These are phyloP conservation scores for Ibycter americanus DNA, from an alignment of 2,797 vertebrate species.

Conservation along the genomic window DNA sequence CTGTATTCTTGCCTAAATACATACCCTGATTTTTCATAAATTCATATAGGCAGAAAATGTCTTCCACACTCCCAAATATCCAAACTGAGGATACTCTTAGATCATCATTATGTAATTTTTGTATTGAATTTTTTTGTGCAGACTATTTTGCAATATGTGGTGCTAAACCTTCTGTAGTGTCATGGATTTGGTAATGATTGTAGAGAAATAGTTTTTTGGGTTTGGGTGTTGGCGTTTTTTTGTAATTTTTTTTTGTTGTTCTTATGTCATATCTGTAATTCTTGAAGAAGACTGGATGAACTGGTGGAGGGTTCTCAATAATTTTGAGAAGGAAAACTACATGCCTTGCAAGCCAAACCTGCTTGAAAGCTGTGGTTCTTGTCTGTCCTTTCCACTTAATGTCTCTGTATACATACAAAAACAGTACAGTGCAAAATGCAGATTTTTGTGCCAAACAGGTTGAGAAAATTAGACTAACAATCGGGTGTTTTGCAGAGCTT, in stretches of 20 bases:
- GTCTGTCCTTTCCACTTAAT: not conserved
- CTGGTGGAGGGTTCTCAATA: not conserved
- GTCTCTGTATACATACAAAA: not conserved
- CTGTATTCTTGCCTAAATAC: not conserved
- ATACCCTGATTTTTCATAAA: not conserved
- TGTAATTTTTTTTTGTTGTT: not conserved
- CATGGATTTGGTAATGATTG: not conserved
- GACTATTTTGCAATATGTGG: not conserved
- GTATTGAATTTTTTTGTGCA: not conserved
- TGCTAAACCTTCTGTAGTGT: fast-evolving
- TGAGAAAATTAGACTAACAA: not conserved
- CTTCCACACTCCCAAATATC: not conserved
- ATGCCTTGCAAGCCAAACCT: not conserved
- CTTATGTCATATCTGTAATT: not conserved
- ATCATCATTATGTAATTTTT: not conserved
- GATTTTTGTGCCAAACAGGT: not conserved
- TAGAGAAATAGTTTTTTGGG: not conserved
- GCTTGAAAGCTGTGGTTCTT: not conserved
- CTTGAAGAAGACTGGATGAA: not conserved
- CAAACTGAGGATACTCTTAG: not conserved
- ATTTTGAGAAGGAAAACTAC: not conserved
- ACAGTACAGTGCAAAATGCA: not conserved
- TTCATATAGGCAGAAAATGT: not conserved
- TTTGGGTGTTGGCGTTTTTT: not conserved
- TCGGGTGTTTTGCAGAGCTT: not conserved